These are phyloP conservation scores for Ochotona princeps DNA, from an alignment of 2,113 vertebrate species.

Conservation along the genomic window DNA sequence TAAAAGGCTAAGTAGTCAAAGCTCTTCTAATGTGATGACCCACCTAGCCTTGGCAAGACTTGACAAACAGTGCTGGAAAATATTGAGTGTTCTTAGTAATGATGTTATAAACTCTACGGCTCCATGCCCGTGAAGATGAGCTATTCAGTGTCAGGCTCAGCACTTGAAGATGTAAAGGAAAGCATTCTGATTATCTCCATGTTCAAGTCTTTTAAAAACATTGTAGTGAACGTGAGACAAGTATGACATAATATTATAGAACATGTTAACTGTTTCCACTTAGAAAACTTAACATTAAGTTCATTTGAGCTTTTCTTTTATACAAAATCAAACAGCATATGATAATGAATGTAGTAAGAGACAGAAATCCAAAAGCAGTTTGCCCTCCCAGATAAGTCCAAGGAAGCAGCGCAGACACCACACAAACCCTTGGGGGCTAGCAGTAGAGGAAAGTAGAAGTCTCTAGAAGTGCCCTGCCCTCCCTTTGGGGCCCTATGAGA, in stretches of 20 bases:
- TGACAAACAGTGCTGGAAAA: slow-evolving; percentile 9
- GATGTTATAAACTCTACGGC: background rate
- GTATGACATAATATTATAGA: background rate
- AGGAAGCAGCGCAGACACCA: background rate
- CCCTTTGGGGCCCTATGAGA: background rate
- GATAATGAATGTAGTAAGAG: background rate
- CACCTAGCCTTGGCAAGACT: slow-evolving; percentile 20
- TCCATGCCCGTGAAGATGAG: background rate
- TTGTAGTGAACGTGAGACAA: background rate
- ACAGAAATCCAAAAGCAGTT: slow-evolving; percentile 23
- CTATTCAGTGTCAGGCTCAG: background rate
- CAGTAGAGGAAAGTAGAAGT: background rate
- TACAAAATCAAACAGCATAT: slow-evolving; percentile 27
- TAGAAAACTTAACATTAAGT: slow-evolving; percentile 43
- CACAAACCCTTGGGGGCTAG: background rate
- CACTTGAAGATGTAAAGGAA: slow-evolving; percentile 7
- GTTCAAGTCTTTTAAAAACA: background rate
- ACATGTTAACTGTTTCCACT: slow-evolving; percentile 37
- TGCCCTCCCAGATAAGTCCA: background rate
- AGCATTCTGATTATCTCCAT: background rate
- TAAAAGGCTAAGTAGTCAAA: background rate
- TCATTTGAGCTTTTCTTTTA: slow-evolving; percentile 26
- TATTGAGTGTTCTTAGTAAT: background rate
- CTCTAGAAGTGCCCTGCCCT: background rate
- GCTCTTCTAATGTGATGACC: background rate